Conservation (phyloP, 2,888 invertebrate genomes). For the Willowsia nigromaculata region DNA sequence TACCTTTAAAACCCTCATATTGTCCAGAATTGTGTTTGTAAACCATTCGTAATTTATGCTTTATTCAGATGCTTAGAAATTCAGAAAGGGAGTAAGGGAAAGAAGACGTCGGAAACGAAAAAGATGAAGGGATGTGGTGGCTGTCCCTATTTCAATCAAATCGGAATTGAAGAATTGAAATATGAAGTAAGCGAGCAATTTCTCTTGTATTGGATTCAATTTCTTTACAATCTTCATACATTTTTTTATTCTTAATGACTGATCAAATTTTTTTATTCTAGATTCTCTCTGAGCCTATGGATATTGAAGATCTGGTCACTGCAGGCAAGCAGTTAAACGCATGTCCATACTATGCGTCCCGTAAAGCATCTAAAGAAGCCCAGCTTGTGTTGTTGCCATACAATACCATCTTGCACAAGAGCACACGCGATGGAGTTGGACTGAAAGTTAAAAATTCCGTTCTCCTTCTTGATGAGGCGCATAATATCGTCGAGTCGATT, state of each 20-base stretch:
- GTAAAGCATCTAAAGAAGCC: constrained; percentile 90
- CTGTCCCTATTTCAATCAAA: constrained; percentile 87
- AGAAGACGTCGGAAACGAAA: constrained; percentile 84
- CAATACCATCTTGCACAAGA: constrained; percentile 89
- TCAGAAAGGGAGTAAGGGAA: constrained; percentile 84
- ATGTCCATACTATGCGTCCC: constrained; percentile 96
- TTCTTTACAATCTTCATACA: background rate
- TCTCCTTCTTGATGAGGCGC: constrained; percentile 97
- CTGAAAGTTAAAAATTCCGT: constrained; percentile 85
- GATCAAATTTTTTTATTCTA: constrained; percentile 38
- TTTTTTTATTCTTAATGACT: no score
- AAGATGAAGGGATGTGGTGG: constrained; percentile 83
- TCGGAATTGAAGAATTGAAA: constrained; percentile 84
- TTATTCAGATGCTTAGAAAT: constrained; percentile 88
- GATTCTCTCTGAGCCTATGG: constrained; percentile 86
- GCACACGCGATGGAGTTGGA: constrained; percentile 87
- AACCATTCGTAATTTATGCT: background rate
- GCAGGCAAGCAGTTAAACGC: constrained; percentile 86
- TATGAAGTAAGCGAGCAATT: constrained; percentile 61
- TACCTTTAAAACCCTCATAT: background rate
- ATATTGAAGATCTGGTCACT: constrained; percentile 92
- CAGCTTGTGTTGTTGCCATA: constrained; percentile 89
- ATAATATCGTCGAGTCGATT: constrained; percentile 95
- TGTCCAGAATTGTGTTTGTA: no score
- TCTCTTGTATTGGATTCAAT: no score